Base-by-base conservation (phyloP, 2,888 invertebrate genomes). In the Hydraecia micacea region DNA sequence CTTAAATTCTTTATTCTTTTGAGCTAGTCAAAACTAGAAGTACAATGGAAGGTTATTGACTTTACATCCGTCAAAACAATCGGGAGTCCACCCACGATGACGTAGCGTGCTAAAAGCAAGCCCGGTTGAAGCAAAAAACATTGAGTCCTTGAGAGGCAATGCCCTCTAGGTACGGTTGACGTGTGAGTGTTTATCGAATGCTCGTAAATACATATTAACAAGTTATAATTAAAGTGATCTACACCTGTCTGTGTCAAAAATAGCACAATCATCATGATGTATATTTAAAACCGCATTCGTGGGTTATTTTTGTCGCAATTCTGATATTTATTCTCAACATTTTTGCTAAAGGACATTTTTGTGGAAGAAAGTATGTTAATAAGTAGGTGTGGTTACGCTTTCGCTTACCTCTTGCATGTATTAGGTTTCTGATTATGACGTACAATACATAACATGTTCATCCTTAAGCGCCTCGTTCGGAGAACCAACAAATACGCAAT, bases 361-460 rank as follows among this genome's bases (percentile, higher is more conserved):
- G 2, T 25, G 25, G 39, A n/a, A 28, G 15, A 36, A 36, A 36
- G 46, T 67, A 62, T 75, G 46, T 36, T 68, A 66, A 58, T 49
- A 32, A 25, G 28, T 70, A 18, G 6, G 13, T 49, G 15, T 72
- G 49, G 15, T 36, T n/a, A 68, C 86, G 83, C 85, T 77, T 74
- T 76, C 81, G 82, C 89, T 84, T 74, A 78, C 76, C 32, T 73
- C 79, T 89, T 86, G 71, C 75, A 84, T 83, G 84, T 83, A 9
- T 76, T 75, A 79, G 81, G 82, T 83, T 89, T 88, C 85, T 86
- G 89, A 85, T 83, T 85, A 85, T 88, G 89, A 85, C 84, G 86
- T 89, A 84, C 55, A 78, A 74, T 69, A 86, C 81, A 82, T 79
- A 76, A 80, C 80, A 80, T 89, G 75, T 76, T 79, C 80, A 86